These are phyloP conservation scores for Rapana venosa DNA, from an alignment of 2,888 invertebrate genomes.

Conservation along the genomic window DNA sequence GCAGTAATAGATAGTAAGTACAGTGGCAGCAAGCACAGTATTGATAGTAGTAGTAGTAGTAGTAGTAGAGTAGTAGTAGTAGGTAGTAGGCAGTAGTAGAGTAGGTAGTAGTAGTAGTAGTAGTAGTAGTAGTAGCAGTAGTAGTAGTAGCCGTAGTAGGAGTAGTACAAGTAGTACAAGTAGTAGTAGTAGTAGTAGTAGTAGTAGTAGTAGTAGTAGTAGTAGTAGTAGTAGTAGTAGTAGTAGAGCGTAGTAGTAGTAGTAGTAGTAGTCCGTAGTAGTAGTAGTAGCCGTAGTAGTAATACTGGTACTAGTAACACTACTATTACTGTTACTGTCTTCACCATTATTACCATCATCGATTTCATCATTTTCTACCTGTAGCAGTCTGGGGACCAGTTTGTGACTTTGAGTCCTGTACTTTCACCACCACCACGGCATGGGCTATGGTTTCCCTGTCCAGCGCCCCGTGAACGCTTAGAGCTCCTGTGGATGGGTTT, in stretches of 20 bases:
- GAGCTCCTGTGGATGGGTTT: constrained; percentile 31
- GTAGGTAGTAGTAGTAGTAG: background rate
- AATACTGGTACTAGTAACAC: no score
- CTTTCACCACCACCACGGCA: constrained; percentile 64
- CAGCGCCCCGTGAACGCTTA: constrained; percentile 82
- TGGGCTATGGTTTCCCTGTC: constrained; percentile 72
- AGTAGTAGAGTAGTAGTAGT: no score
- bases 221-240: background rate
- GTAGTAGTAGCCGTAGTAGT: background rate
- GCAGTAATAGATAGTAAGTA: no score
- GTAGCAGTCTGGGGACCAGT: constrained; percentile 80
- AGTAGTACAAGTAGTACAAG: background rate
- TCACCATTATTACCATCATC: no score
- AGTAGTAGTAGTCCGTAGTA: background rate
- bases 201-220: background rate
- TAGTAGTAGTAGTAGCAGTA: constrained; percentile 18
- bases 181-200: background rate
- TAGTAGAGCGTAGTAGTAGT: background rate
- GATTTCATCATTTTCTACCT: constrained; percentile 68
- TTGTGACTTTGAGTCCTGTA: constrained; percentile 65
- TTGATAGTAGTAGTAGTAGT: background rate
- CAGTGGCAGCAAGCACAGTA: no score
- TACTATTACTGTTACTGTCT: no score
- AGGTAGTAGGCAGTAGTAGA: no score
- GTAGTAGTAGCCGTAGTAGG: background rate